phyloP scores from a whole-genome alignment of 2,888 invertebrate genomes.

The Ennomos fuscantarius region DNA sequence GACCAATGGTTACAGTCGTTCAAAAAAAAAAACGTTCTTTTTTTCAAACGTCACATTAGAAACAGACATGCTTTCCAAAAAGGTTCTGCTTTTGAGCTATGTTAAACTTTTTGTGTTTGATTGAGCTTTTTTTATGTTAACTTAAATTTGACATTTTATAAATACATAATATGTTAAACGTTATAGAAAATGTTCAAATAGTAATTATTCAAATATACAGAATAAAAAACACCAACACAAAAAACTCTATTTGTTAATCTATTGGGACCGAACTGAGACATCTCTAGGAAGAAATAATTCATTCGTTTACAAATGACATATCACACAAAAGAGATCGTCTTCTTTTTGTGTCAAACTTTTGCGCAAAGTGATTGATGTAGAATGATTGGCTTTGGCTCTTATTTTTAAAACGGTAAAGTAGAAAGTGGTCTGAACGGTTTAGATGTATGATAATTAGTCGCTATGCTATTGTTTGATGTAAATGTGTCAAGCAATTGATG shows the following conservation, averaged over 20 bases:
- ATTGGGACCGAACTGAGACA: constrained; percentile 18
- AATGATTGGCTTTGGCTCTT: constrained; percentile 1
- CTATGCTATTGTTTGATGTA: constrained; percentile 23
- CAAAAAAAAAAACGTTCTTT: too few relatives aligned
- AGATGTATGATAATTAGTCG: constrained; percentile 6
- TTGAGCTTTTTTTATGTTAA: too few relatives aligned
- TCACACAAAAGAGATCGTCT: constrained; percentile 37
- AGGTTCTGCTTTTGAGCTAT: too few relatives aligned
- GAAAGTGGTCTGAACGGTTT: constrained; percentile 6
- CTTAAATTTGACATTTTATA: too few relatives aligned
- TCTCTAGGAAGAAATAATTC: constrained; percentile 55
- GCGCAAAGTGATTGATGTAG: constrained; percentile 3
- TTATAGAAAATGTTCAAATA: too few relatives aligned
- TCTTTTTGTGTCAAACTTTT: constrained; percentile 42
- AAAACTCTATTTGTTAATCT: background rate
- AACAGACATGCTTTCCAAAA: too few relatives aligned
- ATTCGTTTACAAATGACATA: constrained; percentile 51
- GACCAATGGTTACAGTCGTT: too few relatives aligned
- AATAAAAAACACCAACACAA: background rate
- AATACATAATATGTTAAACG: too few relatives aligned
- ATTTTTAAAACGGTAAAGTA: constrained; percentile 11
- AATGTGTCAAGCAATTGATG: constrained; percentile 43
- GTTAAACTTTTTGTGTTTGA: too few relatives aligned
- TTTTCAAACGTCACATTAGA: too few relatives aligned
- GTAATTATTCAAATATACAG: too few relatives aligned